phyloP scores from a whole-genome alignment of 2,113 vertebrate species.

The Empidonax alnorum region DNA sequence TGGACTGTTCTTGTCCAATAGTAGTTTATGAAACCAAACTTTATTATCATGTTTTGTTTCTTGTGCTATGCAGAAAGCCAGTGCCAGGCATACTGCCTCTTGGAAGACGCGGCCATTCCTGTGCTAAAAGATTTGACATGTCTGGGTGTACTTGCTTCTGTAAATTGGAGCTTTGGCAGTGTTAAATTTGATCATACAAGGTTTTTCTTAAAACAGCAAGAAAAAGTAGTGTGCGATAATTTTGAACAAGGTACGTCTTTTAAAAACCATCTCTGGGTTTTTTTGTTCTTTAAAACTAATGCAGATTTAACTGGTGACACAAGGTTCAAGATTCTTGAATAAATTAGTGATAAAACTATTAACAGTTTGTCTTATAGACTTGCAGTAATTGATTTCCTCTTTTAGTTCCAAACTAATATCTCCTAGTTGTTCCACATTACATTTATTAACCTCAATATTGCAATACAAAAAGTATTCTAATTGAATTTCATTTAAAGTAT shows the following conservation, averaged over 20 bases:
- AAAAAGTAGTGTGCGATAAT: conserved; percentile 72
- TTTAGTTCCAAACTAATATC: background rate
- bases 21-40: background rate
- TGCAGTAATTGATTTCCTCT: background rate
- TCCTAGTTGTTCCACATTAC: background rate
- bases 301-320: background rate
- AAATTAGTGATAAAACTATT: background rate
- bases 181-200: conserved; percentile 77
- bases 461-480: background rate
- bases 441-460: background rate
- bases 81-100: conserved; percentile 70
- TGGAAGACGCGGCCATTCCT: conserved; percentile 72
- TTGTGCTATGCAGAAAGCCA: conserved; percentile 74
- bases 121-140: conserved; percentile 65
- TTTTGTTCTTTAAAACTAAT: background rate
- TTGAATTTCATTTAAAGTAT: background rate
- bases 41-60: background rate
- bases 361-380: background rate
- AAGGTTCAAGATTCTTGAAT: background rate
- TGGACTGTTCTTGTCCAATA: background rate
- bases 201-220: conserved; percentile 81
- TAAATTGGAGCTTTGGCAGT: conserved; percentile 73
- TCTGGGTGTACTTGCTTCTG: conserved; percentile 42
- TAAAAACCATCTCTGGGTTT: background rate
- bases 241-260: conserved; percentile 66